Evolutionary conservation across 2,888 invertebrate genomes (phyloP).

Genomic region (Xestia sexstrigata): DNA sequence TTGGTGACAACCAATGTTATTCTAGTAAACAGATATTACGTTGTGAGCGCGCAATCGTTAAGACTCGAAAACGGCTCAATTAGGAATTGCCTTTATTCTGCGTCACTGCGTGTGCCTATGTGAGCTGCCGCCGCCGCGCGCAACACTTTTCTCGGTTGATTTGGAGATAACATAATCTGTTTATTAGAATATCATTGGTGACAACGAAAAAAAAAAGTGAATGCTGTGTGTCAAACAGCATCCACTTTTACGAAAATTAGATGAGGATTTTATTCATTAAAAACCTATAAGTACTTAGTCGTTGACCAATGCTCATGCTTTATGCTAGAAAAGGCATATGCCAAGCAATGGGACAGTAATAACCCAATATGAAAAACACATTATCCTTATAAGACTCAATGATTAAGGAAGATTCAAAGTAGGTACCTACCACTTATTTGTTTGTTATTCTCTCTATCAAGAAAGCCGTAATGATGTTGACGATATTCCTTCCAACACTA

Average conservation of each 20-base stretch:
- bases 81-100: too few relatives aligned
- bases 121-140: too few relatives aligned
- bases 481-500: slow-evolving; percentile 22
- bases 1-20: too few relatives aligned
- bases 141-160: too few relatives aligned
- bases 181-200: too few relatives aligned
- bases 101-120: too few relatives aligned
- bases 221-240: slow-evolving; percentile 6
- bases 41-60: too few relatives aligned
- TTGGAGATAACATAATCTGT: too few relatives aligned
- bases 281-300: background rate
- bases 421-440: slow-evolving; percentile 21
- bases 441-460: slow-evolving; percentile 16
- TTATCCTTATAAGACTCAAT: background rate
- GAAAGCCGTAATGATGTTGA: slow-evolving; percentile 45
- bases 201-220: too few relatives aligned
- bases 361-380: background rate
- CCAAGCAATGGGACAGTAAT: background rate
- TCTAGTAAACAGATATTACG: too few relatives aligned
- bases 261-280: background rate
- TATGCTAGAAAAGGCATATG: background rate
- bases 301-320: too few relatives aligned
- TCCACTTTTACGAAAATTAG: background rate
- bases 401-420: background rate
- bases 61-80: too few relatives aligned